phyloP scores from a whole-genome alignment of 2,797 vertebrate genomes.

The Momotus momota region DNA sequence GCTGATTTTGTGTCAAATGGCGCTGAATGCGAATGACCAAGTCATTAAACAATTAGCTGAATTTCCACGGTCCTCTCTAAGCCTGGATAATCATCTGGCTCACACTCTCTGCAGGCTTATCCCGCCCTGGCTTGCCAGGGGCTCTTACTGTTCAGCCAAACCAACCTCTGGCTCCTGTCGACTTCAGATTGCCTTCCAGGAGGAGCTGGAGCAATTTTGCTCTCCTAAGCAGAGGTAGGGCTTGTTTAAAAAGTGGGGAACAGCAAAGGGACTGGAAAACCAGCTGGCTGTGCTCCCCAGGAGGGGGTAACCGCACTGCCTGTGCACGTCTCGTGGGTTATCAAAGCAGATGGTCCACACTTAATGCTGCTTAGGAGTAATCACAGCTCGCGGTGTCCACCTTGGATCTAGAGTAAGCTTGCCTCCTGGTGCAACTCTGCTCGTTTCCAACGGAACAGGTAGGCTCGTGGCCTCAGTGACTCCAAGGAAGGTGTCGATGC shows the following conservation, averaged over 20 bases:
- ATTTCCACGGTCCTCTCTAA: constrained; percentile 19
- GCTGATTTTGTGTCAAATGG: neutral
- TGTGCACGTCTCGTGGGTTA: neutral
- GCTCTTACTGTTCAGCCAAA: neutral
- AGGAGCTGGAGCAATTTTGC: neutral
- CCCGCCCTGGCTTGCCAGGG: constrained; percentile 1
- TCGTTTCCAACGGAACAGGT: accelerated
- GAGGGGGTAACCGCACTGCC: neutral
- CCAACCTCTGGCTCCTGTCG: neutral
- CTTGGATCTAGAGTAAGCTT: neutral
- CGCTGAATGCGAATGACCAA: neutral
- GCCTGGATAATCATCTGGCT: constrained; percentile 42
- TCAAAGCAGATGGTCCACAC: neutral
- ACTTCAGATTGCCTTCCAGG: neutral
- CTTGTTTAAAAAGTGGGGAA: neutral
- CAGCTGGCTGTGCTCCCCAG: neutral
- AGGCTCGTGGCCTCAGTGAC: neutral
- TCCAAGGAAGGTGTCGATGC: neutral
- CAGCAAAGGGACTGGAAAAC: neutral
- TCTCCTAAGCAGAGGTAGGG: neutral
- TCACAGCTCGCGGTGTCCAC: neutral
- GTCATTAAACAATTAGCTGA: constrained; percentile 53
- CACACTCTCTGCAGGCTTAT: neutral
- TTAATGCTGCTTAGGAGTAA: neutral
- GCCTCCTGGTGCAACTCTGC: neutral